phyloP scores from a whole-genome alignment of 2,113 vertebrate genomes.

The Coptodon rendalli region DNA sequence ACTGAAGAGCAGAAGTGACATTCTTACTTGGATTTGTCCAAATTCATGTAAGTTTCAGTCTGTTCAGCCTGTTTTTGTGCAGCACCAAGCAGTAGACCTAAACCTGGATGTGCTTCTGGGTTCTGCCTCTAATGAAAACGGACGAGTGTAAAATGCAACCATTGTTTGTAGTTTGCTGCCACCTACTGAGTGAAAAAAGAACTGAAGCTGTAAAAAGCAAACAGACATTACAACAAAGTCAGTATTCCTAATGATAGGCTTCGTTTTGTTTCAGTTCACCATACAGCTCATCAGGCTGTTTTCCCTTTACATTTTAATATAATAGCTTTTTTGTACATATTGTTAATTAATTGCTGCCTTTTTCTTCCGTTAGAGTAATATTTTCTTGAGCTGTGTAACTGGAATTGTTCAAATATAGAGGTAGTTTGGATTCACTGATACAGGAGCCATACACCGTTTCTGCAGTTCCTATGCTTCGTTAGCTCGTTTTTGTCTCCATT shows the following conservation, averaged over 20 bases:
- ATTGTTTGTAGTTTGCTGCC: conserved; percentile 7
- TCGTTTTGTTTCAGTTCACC: not conserved
- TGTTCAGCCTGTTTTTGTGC: not conserved
- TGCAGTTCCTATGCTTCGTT: not conserved
- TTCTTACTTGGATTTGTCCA: no score
- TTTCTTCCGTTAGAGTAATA: not conserved
- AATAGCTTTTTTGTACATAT: not conserved
- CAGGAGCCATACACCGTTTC: not conserved
- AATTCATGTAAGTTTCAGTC: not conserved
- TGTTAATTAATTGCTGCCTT: not conserved
- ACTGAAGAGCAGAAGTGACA: no score
- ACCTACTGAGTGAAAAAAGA: not conserved
- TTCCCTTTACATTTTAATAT: not conserved
- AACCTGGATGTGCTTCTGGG: not conserved
- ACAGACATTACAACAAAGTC: not conserved
- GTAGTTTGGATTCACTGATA: not conserved
- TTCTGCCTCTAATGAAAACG: not conserved
- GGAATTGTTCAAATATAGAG: not conserved
- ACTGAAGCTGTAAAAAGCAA: not conserved
- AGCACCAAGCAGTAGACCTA: not conserved
- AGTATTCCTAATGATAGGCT: not conserved
- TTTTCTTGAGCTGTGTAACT: not conserved
- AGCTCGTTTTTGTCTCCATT: conserved; percentile 11
- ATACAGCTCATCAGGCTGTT: not conserved
- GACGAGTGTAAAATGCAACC: not conserved